Evolutionary conservation across 2,888 invertebrate species (phyloP).

Genomic region (Helicoverpa assulta): DNA sequence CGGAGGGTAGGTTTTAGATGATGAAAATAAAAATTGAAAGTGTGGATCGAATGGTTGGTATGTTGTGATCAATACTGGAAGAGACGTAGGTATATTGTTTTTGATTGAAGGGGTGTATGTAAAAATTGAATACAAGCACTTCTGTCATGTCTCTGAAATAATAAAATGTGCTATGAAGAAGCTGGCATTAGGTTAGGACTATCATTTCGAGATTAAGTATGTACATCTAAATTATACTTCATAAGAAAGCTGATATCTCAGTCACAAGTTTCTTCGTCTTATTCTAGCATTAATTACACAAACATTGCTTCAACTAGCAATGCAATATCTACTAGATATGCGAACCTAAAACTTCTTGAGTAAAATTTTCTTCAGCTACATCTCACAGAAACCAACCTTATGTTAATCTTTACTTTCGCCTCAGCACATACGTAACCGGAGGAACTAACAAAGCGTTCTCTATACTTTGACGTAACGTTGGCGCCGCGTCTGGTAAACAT

Average conservation of each 20-base stretch:
- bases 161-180: too few relatives aligned
- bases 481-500: constrained; percentile 75
- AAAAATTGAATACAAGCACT: too few relatives aligned
- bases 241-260: too few relatives aligned
- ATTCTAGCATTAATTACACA: too few relatives aligned
- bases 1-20: constrained; percentile 61
- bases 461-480: constrained; percentile 61
- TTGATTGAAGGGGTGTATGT: too few relatives aligned
- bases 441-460: constrained; percentile 46
- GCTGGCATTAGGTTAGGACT: too few relatives aligned
- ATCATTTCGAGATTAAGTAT: too few relatives aligned
- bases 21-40: constrained; percentile 43
- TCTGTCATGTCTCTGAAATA: too few relatives aligned
- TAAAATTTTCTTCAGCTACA: background rate
- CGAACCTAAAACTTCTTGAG: background rate
- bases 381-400: background rate
- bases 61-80: constrained; percentile 8
- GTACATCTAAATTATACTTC: too few relatives aligned
- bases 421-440: constrained; percentile 12
- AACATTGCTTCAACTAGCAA: too few relatives aligned
- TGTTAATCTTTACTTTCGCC: constrained; percentile 18
- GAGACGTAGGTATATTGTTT: background rate
- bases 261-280: too few relatives aligned
- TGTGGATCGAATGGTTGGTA: constrained; percentile 13
- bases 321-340: too few relatives aligned